phyloP scores from a whole-genome alignment of 2,888 invertebrate species.

The Eilema griseolum region DNA sequence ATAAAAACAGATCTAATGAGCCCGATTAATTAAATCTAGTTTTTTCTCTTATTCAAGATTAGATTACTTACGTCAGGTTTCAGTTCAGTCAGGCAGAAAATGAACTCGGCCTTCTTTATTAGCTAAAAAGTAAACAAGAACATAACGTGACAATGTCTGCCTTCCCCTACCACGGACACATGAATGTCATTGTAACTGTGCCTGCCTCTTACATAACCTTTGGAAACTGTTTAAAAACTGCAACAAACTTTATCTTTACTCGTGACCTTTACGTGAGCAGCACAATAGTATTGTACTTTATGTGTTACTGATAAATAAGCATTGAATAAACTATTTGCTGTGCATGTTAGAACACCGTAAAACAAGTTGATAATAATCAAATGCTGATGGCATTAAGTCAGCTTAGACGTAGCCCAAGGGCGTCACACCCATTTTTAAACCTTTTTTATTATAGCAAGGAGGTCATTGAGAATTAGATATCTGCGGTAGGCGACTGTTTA shows the following conservation, averaged over 20 bases:
- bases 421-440: slow-evolving; percentile 1
- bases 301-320: neutral
- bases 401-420: neutral
- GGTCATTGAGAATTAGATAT: neutral
- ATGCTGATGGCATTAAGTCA: neutral
- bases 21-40: neutral
- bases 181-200: neutral
- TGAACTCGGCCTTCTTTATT: neutral
- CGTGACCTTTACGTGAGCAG: slow-evolving; percentile 9
- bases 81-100: neutral
- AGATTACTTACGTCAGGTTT: neutral
- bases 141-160: neutral
- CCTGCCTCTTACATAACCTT: neutral
- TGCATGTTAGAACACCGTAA: neutral
- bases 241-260: slow-evolving; percentile 8
- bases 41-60: neutral
- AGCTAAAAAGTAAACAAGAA: neutral
- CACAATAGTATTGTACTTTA: neutral
- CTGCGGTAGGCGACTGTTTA: neutral
- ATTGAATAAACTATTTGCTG: neutral
- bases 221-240: neutral
- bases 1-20: neutral
- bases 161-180: neutral
- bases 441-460: neutral
- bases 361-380: neutral